Evolutionary conservation across 2,797 vertebrate species (phyloP).

Genomic region (Tokudaia tokunoshimensis): DNA sequence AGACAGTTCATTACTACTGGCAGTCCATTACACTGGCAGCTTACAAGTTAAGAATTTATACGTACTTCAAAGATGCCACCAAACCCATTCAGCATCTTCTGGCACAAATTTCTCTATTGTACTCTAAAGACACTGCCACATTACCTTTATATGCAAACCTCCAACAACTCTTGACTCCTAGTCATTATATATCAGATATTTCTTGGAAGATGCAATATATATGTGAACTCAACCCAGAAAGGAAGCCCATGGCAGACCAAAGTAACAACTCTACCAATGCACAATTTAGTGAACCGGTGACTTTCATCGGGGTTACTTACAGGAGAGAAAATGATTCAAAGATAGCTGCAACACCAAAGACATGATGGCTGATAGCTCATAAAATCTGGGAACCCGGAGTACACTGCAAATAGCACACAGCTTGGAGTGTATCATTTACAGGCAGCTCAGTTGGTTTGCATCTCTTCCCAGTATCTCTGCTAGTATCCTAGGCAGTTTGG

Average conservation of each 20-base stretch:
- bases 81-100: not conserved
- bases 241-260: not conserved
- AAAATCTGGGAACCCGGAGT: not conserved
- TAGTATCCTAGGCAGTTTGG: not conserved
- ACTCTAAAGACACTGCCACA: not conserved
- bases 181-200: not conserved
- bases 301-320: not conserved
- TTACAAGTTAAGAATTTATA: not conserved
- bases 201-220: not conserved
- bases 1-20: not conserved
- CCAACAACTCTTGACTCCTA: not conserved
- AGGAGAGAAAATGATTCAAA: not conserved
- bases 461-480: not conserved
- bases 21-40: too few species aligned
- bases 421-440: not conserved
- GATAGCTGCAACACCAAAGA: not conserved
- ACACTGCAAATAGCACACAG: not conserved
- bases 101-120: not conserved
- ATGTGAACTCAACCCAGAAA: not conserved
- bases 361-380: not conserved
- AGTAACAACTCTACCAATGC: not conserved
- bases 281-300: not conserved
- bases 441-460: not conserved
- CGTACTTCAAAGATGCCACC: not conserved
- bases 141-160: constrained; percentile 17